Base-by-base conservation (phyloP, 2,113 vertebrate genomes). In the Clinocottus analis region DNA sequence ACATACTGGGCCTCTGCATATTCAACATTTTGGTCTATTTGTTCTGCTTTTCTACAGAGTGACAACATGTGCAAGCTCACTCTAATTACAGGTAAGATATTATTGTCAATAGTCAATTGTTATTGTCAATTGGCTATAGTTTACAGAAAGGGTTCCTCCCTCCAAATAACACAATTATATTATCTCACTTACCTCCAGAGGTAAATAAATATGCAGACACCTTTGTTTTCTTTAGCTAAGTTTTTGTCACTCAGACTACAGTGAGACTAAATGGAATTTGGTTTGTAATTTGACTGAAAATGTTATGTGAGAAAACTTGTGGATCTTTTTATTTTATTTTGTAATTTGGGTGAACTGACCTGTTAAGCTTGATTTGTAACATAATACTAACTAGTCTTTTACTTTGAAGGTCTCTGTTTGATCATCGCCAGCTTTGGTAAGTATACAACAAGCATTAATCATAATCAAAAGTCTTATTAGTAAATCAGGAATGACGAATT, bases 81-180 rank as follows among this genome's bases (percentile, higher is more conserved):
- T 70, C 23, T 79, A 17, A 59, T 69, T 4, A 31, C 76, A 79
- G 79, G 86, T 88, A 82, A 72, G 67, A n/a, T n/a, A n/a, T n/a
- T n/a, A n/a, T n/a, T n/a, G n/a, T n/a, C n/a, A n/a, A n/a, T n/a
- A n/a, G n/a, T n/a, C n/a, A n/a, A n/a, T n/a, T n/a, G 0, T 10
- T 45, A 0, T 72, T 11, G 5, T 37, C 10, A 31, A 51, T n/a
- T n/a, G n/a, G 1, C 10, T 43, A 51, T 31, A 56, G 14, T 45
- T 27, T n/a, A 1, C 49, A 25, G 14, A 35, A 62, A 43, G 53
- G 11, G 25, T 58, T 16, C 13, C 10, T 41, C 17, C 33, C 17
- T 0, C 35, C 13, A 27, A 70, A 39, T 69, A n/a, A 19, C n/a
- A n/a, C n/a, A n/a, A n/a, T n/a, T n/a, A n/a, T n/a, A n/a, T n/a